Conservation (phyloP, 2,797 vertebrate species). For the Psittacula echo region DNA sequence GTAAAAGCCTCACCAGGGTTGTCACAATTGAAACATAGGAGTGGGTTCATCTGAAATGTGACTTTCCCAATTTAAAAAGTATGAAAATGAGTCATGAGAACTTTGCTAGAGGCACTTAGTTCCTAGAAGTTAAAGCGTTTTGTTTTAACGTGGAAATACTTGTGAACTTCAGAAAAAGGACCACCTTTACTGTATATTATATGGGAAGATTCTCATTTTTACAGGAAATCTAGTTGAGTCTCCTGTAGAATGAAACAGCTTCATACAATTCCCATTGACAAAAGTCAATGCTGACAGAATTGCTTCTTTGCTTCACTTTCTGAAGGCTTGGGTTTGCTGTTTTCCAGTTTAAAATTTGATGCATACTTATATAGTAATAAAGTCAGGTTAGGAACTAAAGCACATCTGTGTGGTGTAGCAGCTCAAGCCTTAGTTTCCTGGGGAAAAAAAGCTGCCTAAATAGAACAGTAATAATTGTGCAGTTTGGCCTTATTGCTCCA, state of each 20-base stretch:
- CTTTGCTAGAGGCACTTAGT: neutral
- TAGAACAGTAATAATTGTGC: neutral
- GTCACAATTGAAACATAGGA: neutral
- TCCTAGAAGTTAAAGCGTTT: neutral
- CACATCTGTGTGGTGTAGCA: neutral
- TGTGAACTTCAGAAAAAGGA: neutral
- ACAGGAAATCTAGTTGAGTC: neutral
- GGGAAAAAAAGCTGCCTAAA: neutral
- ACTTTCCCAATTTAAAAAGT: neutral
- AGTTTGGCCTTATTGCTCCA: neutral
- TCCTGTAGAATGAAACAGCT: neutral
- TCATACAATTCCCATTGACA: neutral
- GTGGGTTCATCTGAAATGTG: fast-evolving
- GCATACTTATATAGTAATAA: neutral
- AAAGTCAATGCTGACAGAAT: neutral
- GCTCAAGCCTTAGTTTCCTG: neutral
- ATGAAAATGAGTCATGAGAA: neutral
- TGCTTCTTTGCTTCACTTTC: neutral
- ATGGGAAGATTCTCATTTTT: neutral
- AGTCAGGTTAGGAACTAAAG: neutral
- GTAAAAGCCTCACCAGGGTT: neutral
- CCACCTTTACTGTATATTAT: neutral
- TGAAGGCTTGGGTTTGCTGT: neutral
- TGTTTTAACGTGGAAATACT: neutral
- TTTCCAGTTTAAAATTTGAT: neutral